These are phyloP conservation scores for Lutjanus argentimaculatus DNA, from an alignment of 2,797 vertebrate genomes.

Conservation along the genomic window DNA sequence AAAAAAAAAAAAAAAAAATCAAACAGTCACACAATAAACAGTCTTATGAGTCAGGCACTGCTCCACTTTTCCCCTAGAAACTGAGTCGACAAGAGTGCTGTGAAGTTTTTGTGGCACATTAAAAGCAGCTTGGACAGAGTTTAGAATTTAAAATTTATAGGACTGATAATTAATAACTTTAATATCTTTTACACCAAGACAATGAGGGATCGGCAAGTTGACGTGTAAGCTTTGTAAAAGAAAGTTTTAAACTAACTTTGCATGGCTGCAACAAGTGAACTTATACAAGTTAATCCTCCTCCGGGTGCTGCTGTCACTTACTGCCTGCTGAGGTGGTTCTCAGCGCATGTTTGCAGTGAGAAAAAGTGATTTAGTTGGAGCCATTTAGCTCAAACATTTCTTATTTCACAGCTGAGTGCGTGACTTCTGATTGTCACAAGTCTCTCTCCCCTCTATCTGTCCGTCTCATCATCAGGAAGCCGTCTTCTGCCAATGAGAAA, in stretches of 20 bases:
- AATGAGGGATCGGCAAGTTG: conserved; percentile 1
- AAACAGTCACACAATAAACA: background rate
- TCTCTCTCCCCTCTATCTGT: conserved; percentile 16
- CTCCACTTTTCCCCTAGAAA: background rate
- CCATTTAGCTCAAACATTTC: background rate
- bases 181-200: conserved; percentile 20
- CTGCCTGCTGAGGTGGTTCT: conserved; percentile 3
- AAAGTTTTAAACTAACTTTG: conserved; percentile 18
- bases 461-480: conserved; percentile 87
- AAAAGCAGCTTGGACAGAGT: background rate
- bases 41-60: too few relatives aligned
- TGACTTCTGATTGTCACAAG: background rate
- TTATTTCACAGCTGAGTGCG: conserved; percentile 3
- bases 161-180: background rate
- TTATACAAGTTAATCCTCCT: conserved; percentile 19
- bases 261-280: conserved; percentile 17
- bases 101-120: background rate
- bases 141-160: background rate
- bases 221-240: conserved; percentile 5
- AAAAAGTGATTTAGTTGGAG: background rate
- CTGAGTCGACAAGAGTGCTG: background rate
- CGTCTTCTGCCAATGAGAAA: conserved; percentile 89
- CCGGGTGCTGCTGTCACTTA: conserved; percentile 6
- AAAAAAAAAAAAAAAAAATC: background rate
- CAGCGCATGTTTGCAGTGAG: conserved; percentile 16